phyloP scores from a whole-genome alignment of 2,113 vertebrate species.

The Rhipidura dahli region DNA sequence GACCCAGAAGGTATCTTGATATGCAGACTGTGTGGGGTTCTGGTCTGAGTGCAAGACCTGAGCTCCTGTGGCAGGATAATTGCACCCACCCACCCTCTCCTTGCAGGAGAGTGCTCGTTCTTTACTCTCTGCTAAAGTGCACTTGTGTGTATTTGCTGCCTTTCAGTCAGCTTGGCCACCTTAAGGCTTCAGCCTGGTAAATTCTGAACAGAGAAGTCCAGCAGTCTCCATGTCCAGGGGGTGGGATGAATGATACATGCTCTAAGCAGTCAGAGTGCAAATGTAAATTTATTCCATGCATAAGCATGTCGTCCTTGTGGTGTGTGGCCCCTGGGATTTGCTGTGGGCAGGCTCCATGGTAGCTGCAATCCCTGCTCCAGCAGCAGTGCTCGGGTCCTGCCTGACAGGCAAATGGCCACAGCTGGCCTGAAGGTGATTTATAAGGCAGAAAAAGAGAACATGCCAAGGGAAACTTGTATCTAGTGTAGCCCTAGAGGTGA shows the following conservation, averaged over 20 bases:
- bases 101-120: fast-evolving
- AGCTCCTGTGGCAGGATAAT: not conserved
- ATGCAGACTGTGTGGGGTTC: not conserved
- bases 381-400: fast-evolving
- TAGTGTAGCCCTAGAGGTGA: not conserved
- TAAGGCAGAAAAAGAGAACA: not conserved
- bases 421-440: not conserved
- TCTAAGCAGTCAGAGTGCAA: not conserved
- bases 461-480: not conserved
- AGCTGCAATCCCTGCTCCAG: not conserved
- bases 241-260: not conserved
- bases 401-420: not conserved
- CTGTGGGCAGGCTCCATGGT: not conserved
- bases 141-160: not conserved
- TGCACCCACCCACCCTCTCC: not conserved
- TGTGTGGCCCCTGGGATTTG: not conserved
- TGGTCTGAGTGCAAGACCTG: not conserved
- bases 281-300: not conserved
- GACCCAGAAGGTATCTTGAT: not conserved
- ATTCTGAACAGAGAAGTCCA: not conserved
- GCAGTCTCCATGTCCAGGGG: not conserved
- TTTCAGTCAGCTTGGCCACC: not conserved
- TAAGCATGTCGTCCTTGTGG: fast-evolving
- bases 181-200: not conserved
- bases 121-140: not conserved